Percentiles rank a stretch among this genome's conserved stretches.
Evolutionary conservation across 2,797 vertebrate species (phyloP).

Genomic region (Acanthornis magna): DNA sequence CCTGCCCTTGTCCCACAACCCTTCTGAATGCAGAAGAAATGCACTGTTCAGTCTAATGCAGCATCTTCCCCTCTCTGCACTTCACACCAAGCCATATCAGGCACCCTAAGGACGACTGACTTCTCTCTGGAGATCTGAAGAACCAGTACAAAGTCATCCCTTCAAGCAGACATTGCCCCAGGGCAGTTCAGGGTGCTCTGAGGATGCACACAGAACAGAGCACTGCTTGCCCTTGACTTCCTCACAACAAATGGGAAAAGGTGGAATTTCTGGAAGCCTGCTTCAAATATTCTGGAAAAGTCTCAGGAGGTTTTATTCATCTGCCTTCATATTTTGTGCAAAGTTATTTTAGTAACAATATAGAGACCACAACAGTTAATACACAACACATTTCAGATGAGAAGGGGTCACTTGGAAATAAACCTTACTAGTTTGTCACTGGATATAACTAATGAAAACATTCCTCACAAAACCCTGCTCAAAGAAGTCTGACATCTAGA

Average conservation of each 20-base stretch:
- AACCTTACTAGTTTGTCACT: neutral
- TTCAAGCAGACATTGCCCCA: neutral
- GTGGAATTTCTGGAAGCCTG: neutral
- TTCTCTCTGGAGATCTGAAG: neutral
- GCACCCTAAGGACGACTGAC: neutral
- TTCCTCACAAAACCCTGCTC: neutral
- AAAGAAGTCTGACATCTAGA: neutral
- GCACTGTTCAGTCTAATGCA: neutral
- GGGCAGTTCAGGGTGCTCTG: neutral
- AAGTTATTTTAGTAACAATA: neutral
- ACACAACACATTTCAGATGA: neutral
- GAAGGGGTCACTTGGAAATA: neutral
- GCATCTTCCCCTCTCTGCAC: neutral
- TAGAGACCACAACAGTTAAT: neutral
- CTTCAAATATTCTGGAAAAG: neutral
- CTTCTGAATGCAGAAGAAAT: neutral
- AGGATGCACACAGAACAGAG: neutral
- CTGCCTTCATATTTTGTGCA: neutral
- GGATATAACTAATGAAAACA: neutral
- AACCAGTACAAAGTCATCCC: neutral
- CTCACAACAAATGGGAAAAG: neutral
- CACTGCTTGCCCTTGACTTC: neutral
- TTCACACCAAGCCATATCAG: neutral
- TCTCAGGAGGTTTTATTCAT: neutral
- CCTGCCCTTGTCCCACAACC: neutral